A percentile compares a stretch with the other conserved stretches of the same genome.
Evolutionary conservation across 2,888 invertebrate species (phyloP).

Genomic region (Gastracanthus pulcherrimus): DNA sequence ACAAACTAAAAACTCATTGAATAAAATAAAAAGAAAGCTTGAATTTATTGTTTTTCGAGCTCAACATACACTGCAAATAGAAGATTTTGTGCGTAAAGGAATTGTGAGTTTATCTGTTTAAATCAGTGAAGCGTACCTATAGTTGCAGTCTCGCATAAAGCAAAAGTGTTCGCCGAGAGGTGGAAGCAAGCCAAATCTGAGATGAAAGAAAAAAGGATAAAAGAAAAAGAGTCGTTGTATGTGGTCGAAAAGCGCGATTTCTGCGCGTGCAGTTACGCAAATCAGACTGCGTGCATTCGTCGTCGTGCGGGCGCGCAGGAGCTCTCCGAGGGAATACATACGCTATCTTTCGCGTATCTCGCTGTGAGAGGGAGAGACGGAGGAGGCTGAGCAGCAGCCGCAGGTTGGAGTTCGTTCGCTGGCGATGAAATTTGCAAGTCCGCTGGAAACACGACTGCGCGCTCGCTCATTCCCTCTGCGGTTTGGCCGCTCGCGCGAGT

Average conservation of each 20-base stretch:
- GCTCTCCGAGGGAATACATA: not conserved
- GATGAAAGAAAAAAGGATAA: not conserved
- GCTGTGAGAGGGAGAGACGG: not conserved
- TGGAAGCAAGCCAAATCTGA: not conserved
- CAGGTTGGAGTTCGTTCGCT: conserved; percentile 16
- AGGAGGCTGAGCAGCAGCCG: not conserved
- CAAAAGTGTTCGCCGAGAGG: not conserved
- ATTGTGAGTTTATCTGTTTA: too few species aligned
- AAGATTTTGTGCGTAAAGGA: too few species aligned
- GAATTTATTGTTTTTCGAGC: too few species aligned
- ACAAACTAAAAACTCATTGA: too few species aligned
- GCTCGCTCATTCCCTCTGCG: conserved; percentile 18
- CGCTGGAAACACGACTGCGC: conserved; percentile 66
- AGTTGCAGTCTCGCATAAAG: too few species aligned
- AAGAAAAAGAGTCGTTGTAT: not conserved
- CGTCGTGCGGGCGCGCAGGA: not conserved
- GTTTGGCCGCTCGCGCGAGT: too few species aligned
- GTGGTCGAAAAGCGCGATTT: not conserved
- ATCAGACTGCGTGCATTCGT: not conserved
- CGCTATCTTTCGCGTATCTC: conserved; percentile 23
- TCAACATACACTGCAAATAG: too few species aligned
- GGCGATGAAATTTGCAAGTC: conserved; percentile 70
- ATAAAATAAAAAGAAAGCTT: too few species aligned
- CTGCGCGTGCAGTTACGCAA: conserved; percentile 12
- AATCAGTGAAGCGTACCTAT: too few species aligned